Conservation (phyloP, 2,113 vertebrate genomes). For the Plectropomus leopardus region DNA sequence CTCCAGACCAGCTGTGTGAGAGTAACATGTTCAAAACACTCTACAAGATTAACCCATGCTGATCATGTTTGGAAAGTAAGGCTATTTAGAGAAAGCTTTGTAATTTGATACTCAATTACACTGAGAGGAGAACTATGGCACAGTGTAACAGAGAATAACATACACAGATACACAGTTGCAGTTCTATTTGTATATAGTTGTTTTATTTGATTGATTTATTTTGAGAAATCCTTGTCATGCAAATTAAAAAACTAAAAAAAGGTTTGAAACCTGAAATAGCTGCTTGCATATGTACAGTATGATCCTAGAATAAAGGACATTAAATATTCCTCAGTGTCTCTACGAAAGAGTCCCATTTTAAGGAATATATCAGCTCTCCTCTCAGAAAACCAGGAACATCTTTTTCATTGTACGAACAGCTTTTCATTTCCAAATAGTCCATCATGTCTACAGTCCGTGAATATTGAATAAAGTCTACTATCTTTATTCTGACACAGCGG, state of each 20-base stretch:
- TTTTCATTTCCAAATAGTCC: conserved; percentile 58
- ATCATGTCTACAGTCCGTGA: conserved; percentile 60
- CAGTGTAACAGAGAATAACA: neutral
- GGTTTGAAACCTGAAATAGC: conserved; percentile 4
- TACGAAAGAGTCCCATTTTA: conserved; percentile 12
- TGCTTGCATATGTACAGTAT: neutral
- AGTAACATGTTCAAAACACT: conserved; percentile 35
- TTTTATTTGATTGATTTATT: neutral
- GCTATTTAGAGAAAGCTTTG: conserved; percentile 47
- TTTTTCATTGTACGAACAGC: neutral
- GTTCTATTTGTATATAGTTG: too few species aligned
- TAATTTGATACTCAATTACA: conserved; percentile 42
- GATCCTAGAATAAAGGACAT: conserved; percentile 11
- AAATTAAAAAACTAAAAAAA: neutral
- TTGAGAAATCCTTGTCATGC: neutral
- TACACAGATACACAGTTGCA: neutral
- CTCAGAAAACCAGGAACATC: conserved; percentile 10
- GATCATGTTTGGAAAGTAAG: conserved; percentile 46
- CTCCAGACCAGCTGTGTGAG: conserved; percentile 39
- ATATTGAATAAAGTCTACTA: conserved; percentile 62
- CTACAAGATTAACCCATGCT: conserved; percentile 33
- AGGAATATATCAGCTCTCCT: conserved; percentile 21
- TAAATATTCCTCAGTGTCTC: conserved; percentile 25
- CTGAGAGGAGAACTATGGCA: neutral
- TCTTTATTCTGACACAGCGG: conserved; percentile 58